Conservation (phyloP, 2,888 invertebrate genomes). For the Diarsia rubi region DNA sequence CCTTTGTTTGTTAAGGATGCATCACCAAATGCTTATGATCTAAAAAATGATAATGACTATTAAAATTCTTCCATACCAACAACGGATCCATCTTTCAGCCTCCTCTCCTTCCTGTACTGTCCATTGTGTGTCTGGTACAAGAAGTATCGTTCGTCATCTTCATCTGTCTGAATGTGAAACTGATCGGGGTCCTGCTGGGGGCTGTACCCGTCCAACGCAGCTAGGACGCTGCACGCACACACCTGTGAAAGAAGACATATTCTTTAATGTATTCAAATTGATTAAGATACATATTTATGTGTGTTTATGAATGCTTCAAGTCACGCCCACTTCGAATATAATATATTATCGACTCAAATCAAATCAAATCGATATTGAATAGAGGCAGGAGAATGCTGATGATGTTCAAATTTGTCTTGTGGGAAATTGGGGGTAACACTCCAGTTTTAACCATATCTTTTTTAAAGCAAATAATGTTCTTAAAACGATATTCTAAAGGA, state of each 20-base stretch:
- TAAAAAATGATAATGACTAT: neutral
- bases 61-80: conserved; percentile 90
- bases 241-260: conserved; percentile 73
- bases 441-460: neutral
- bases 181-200: conserved; percentile 94
- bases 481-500: no score
- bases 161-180: conserved; percentile 98
- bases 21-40: no score
- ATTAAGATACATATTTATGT: neutral
- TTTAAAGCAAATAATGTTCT: no score
- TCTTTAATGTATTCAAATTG: neutral
- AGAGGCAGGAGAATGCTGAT: neutral
- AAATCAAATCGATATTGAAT: no score
- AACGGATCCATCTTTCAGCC: conserved; percentile 96
- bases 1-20: neutral
- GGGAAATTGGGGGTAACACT: neutral
- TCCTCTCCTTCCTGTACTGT: conserved; percentile 96
- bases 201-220: conserved; percentile 87
- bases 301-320: no score
- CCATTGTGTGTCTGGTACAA: conserved; percentile 97
- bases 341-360: no score
- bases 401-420: neutral
- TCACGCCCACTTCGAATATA: no score
- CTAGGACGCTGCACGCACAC: conserved; percentile 83
- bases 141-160: conserved; percentile 97